Evolutionary conservation across 2,888 invertebrate species (phyloP).

Genomic region (Zootermopsis nevadensis): DNA sequence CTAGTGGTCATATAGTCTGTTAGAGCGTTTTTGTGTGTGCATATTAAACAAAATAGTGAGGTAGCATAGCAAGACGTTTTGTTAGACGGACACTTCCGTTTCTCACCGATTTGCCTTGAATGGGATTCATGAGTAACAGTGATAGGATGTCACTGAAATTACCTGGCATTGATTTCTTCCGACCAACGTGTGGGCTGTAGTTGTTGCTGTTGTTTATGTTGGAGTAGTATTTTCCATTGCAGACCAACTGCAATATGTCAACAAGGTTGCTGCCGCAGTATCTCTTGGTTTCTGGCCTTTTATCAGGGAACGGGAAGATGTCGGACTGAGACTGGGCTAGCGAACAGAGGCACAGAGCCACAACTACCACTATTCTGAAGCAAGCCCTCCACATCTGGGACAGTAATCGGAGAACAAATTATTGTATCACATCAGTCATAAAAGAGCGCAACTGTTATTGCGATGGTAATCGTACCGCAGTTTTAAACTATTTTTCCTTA

Average conservation of each 20-base stretch:
- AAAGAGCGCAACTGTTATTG: background rate
- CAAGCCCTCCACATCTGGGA: slow-evolving; percentile 48
- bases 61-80: too few relatives aligned
- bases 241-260: slow-evolving; percentile 59
- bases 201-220: slow-evolving; percentile 56
- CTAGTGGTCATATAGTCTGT: too few relatives aligned
- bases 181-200: background rate
- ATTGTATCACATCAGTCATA: background rate
- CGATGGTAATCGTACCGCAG: background rate
- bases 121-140: background rate
- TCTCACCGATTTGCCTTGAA: too few relatives aligned
- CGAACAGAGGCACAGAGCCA: slow-evolving; percentile 28
- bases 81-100: too few relatives aligned
- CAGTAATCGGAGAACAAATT: background rate
- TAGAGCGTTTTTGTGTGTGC: too few relatives aligned
- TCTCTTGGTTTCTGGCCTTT: slow-evolving; percentile 46
- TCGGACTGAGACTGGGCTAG: background rate
- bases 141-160: background rate
- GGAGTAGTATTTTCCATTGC: slow-evolving; percentile 60
- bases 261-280: slow-evolving; percentile 62
- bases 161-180: slow-evolving; percentile 26
- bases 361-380: slow-evolving; percentile 32
- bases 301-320: background rate
- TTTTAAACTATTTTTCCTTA: background rate
- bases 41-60: too few relatives aligned